Evolutionary conservation across 2,113 vertebrate genomes (phyloP), one percentile per base, ranked within the genome.

Genomic region (Cepphus grylle): DNA sequence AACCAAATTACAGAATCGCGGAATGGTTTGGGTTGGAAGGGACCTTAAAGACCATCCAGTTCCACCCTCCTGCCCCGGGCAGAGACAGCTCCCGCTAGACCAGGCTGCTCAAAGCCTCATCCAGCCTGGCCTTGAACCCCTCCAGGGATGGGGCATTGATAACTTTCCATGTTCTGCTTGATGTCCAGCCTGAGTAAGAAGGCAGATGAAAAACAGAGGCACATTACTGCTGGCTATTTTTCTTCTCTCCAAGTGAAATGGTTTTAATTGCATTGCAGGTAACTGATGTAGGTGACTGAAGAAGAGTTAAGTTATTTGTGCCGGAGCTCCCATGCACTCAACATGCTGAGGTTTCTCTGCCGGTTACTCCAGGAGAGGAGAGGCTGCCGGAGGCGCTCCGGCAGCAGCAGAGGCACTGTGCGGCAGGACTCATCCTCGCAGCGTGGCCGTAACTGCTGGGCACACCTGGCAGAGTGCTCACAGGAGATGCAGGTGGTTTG

Each of bases 341-440:
- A 27, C 4, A 8, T 0, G 0, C 21, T 34, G 67, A 20, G 59
- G 8, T 47, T 58, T 32, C 56, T 61, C 38, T 25, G 76, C 61
- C 30, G 1, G 2, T 17, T 8, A 0, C 40, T 50, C 38, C 7
- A 0, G 2, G 43, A 9, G 23, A 45, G 15, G 15, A 9, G 23
- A 38, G 50, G 71, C 88, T 52, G 79, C 38, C 3, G 62, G 30
- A 32, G 38, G 79, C 25, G 94, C 91, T 90, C 34, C 0, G 3
- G 36, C 27, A 6, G 94, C 95, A 92, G 91, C 94, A 83, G 82
- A 92, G 94, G 73, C 8, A 15, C 80, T n/a, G 62, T 34, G 59
- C 1, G 27, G 47, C 80, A 0, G 0, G 25, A 3, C 65, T 1
- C 4, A 1, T 40, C 0, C 0, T 38, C 14, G 29, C 42, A n/a